Percentiles rank a stretch among this genome's conserved stretches.
phyloP scores from a whole-genome alignment of 2,888 invertebrate genomes.

The Tricholauxania praeusta region DNA sequence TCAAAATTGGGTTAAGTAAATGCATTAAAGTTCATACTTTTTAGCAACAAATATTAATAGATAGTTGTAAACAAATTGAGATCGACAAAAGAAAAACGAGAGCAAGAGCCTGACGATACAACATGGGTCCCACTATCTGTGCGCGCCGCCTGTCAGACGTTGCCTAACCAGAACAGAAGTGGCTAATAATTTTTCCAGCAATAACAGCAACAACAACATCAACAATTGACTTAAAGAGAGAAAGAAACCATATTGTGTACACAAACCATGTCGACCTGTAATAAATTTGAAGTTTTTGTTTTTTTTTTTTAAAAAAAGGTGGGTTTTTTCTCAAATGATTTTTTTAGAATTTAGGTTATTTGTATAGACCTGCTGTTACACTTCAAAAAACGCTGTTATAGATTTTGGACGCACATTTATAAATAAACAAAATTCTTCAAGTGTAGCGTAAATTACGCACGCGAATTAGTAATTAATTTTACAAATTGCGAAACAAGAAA shows the following conservation, averaged over 20 bases:
- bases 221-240: conserved; percentile 5
- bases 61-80: conserved; percentile 39
- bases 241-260: conserved; percentile 42
- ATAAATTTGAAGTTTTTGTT: neutral
- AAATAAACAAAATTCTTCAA: neutral
- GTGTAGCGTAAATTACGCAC: neutral
- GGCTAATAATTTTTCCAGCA: conserved; percentile 15
- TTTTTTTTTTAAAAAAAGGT: neutral
- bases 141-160: neutral
- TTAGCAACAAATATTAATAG: neutral
- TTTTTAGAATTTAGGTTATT: neutral
- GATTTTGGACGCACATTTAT: neutral
- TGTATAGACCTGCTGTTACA: neutral
- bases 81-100: conserved; percentile 20
- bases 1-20: conserved; percentile 28
- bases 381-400: neutral
- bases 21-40: conserved; percentile 5
- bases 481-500: neutral
- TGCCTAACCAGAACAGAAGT: neutral
- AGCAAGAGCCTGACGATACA: neutral
- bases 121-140: neutral
- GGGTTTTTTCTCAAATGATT: conserved; percentile 4
- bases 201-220: neutral
- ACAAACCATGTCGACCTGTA: conserved; percentile 18
- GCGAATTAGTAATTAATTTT: conserved; percentile 2